Percentiles rank a stretch among this genome's conserved stretches.
Conservation (phyloP, 2,888 invertebrate species). For the Eupithecia inturbata region DNA sequence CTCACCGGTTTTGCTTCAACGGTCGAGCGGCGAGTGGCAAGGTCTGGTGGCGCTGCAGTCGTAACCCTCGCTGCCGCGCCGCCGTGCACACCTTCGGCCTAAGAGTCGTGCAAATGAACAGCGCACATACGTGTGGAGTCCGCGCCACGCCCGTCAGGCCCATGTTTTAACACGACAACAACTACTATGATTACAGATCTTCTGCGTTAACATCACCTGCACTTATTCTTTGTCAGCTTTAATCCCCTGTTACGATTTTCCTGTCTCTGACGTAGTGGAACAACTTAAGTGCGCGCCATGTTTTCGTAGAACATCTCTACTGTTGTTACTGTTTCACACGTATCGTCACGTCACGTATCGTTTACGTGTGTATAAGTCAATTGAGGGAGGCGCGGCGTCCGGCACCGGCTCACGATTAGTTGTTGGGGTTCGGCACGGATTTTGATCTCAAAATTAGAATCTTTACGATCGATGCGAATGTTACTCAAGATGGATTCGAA, state of each 20-base stretch:
- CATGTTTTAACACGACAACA: constrained; percentile 66
- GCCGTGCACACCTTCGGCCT: constrained; percentile 80
- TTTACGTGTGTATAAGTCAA: constrained; percentile 57
- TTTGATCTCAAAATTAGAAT: constrained; percentile 62
- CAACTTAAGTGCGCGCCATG: not conserved
- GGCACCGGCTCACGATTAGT: constrained; percentile 66
- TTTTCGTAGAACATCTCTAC: not conserved
- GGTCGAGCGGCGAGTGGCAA: constrained; percentile 80
- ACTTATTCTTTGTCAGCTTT: not conserved
- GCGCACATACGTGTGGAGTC: constrained; percentile 79
- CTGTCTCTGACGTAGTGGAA: not conserved
- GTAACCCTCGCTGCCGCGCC: constrained; percentile 79
- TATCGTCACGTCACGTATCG: constrained; percentile 16
- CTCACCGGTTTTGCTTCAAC: constrained; percentile 80
- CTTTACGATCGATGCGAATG: constrained; percentile 45
- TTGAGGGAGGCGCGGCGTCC: constrained; percentile 48
- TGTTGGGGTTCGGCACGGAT: constrained; percentile 71
- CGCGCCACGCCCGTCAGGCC: constrained; percentile 78
- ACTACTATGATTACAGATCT: not conserved
- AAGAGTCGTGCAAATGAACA: constrained; percentile 80
- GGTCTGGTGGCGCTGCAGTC: constrained; percentile 81
- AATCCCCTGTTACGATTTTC: not conserved
- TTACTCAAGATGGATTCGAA: constrained; percentile 56
- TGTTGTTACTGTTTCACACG: constrained; percentile 2
- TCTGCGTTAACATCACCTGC: constrained; percentile 9